Evolutionary conservation across 1,140 invertebrate species (phyloP).

Genomic region (Heliconius himera): DNA sequence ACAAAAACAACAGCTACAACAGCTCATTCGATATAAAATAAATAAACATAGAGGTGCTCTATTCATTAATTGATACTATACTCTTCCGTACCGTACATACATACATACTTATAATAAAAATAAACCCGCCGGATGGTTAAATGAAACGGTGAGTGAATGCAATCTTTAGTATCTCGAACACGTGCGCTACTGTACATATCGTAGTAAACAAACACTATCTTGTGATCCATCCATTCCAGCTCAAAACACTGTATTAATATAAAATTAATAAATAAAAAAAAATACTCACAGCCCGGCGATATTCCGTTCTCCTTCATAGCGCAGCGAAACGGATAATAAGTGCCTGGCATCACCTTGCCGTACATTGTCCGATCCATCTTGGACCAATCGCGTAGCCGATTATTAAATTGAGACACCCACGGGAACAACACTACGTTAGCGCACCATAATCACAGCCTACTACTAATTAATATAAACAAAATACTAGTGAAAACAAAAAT

Average conservation of each 20-base stretch:
- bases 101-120: conserved; percentile 54
- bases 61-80: conserved; percentile 49
- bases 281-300: conserved; percentile 91
- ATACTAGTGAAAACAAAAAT: background rate
- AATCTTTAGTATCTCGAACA: conserved; percentile 49
- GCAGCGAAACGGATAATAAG: conserved; percentile 90
- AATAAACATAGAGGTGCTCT: conserved; percentile 35
- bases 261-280: conserved; percentile 1
- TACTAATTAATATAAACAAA: conserved; percentile 51
- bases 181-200: conserved; percentile 37
- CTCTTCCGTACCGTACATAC: conserved; percentile 28
- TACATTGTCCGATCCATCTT: conserved; percentile 93
- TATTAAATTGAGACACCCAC: conserved; percentile 74
- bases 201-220: conserved; percentile 50
- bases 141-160: conserved; percentile 46
- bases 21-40: conserved; percentile 13
- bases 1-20: background rate
- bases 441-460: conserved; percentile 77
- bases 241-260: too few species aligned
- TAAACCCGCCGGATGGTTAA: conserved; percentile 55
- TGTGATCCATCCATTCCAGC: background rate
- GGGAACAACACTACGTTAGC: conserved; percentile 58
- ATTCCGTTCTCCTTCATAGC: conserved; percentile 89
- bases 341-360: conserved; percentile 89
- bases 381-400: conserved; percentile 61